Percentiles rank a stretch among this genome's conserved stretches.
These are phyloP conservation scores for Lasioglossum morio DNA, from an alignment of 2,888 invertebrate genomes.

Conservation along the genomic window DNA sequence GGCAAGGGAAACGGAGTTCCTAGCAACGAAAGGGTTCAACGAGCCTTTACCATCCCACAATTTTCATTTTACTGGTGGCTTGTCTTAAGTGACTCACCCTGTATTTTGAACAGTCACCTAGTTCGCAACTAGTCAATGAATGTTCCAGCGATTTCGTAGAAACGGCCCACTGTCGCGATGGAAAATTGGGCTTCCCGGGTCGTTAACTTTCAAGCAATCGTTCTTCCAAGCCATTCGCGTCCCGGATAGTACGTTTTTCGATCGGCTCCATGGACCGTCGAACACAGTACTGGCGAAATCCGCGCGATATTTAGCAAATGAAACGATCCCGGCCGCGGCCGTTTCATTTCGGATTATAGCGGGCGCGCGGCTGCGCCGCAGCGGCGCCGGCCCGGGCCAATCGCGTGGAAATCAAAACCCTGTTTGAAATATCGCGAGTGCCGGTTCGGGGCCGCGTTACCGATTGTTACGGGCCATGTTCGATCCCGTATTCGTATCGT, in stretches of 20 bases:
- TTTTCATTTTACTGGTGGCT: background rate
- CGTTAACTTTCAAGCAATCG: constrained; percentile 3
- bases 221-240: constrained; percentile 12
- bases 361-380: constrained; percentile 17
- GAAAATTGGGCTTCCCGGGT: background rate
- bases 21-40: background rate
- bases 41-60: background rate
- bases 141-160: background rate
- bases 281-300: background rate
- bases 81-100: too few relatives aligned
- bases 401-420: constrained; percentile 71
- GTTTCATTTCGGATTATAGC: constrained; percentile 67
- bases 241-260: background rate
- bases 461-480: constrained; percentile 52
- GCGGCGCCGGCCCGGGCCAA: constrained; percentile 51
- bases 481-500: constrained; percentile 45
- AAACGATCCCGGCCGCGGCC: constrained; percentile 30
- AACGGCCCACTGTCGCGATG: background rate
- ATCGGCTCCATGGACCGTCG: background rate
- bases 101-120: too few relatives aligned
- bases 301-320: constrained; percentile 48
- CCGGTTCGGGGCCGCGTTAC: constrained; percentile 29
- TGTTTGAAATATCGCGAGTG: constrained; percentile 66
- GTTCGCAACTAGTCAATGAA: background rate
- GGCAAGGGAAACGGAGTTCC: background rate